A percentile compares a stretch with the other conserved stretches of the same genome.
Conservation (phyloP, 1,140 invertebrate species). For the Zaprionus capensis region DNA sequence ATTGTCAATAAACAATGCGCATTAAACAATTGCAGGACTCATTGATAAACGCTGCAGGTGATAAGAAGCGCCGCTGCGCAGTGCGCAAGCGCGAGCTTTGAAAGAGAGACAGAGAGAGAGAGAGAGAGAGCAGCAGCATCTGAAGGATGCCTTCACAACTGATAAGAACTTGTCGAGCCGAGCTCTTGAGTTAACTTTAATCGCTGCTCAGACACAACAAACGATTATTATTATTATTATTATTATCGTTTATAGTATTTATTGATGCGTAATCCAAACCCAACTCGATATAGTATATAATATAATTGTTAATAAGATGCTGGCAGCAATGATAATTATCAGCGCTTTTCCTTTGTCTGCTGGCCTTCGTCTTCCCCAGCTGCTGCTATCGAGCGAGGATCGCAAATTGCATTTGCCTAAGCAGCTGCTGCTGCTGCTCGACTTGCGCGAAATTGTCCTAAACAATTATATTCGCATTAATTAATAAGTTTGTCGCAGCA, state of each 20-base stretch:
- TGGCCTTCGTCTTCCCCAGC: conserved; percentile 52
- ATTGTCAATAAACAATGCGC: conserved; percentile 44
- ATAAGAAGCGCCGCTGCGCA: conserved; percentile 31
- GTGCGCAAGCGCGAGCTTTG: conserved; percentile 69
- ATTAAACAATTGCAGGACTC: conserved; percentile 51
- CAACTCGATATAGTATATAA: not conserved
- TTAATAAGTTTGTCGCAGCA: conserved; percentile 69
- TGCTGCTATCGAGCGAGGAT: conserved; percentile 57
- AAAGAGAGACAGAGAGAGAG: conserved; percentile 8
- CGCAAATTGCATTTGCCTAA: conserved; percentile 67
- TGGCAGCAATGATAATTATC: conserved; percentile 53
- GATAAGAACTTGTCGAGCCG: conserved; percentile 61
- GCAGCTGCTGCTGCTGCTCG: conserved; percentile 25
- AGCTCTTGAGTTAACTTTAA: conserved; percentile 60
- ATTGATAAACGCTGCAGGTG: conserved; percentile 60
- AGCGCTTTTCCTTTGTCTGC: conserved; percentile 74
- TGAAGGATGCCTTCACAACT: conserved; percentile 40
- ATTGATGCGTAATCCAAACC: not conserved
- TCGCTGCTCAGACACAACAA: conserved; percentile 56
- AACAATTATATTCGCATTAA: conserved; percentile 74
- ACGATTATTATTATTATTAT: conserved; percentile 32
- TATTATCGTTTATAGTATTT: conserved; percentile 1
- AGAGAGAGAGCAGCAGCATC: conserved; percentile 12
- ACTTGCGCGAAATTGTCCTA: conserved; percentile 35
- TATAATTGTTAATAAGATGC: not conserved